Evolutionary conservation across 2,113 vertebrate species (phyloP).

Genomic region (Corythoichthys haematopterus): DNA sequence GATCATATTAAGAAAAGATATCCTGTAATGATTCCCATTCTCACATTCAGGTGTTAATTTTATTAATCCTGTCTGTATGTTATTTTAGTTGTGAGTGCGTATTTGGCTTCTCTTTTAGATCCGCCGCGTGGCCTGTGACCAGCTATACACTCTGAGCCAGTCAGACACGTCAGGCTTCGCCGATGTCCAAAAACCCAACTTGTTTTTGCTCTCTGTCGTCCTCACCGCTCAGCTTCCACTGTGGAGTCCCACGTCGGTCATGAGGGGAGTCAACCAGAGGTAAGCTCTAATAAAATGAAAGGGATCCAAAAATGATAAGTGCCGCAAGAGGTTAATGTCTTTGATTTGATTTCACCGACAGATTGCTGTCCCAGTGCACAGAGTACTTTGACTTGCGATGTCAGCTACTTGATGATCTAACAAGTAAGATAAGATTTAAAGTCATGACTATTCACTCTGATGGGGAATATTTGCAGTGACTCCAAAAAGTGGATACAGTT

Average conservation of each 20-base stretch:
- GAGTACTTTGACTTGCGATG: conserved; percentile 98
- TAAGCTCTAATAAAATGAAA: conserved; percentile 30
- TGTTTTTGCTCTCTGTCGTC: conserved; percentile 88
- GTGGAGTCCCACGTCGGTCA: conserved; percentile 96
- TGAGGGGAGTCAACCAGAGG: conserved; percentile 98
- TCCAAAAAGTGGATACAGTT: not conserved
- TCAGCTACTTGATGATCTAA: conserved; percentile 92
- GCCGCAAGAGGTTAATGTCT: not conserved
- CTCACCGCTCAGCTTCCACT: conserved; percentile 92
- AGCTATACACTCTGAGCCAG: conserved; percentile 94
- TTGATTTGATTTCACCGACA: conserved; percentile 49
- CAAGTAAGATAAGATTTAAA: conserved; percentile 81
- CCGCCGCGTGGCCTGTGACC: conserved; percentile 93
- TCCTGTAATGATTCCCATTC: not conserved
- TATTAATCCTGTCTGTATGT: not conserved
- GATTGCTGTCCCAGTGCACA: conserved; percentile 92
- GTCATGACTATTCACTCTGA: not conserved
- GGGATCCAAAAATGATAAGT: not conserved
- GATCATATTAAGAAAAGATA: not conserved
- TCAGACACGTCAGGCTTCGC: conserved; percentile 88
- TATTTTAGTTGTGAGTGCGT: not conserved
- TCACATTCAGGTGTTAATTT: too few relatives aligned
- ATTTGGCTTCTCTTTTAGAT: conserved; percentile 70
- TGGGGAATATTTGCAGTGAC: not conserved
- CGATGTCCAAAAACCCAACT: conserved; percentile 92